Percentiles rank a stretch among this genome's conserved stretches.
Evolutionary conservation across 2,113 vertebrate genomes (phyloP).

Genomic region (Aldabrachelys gigantea): DNA sequence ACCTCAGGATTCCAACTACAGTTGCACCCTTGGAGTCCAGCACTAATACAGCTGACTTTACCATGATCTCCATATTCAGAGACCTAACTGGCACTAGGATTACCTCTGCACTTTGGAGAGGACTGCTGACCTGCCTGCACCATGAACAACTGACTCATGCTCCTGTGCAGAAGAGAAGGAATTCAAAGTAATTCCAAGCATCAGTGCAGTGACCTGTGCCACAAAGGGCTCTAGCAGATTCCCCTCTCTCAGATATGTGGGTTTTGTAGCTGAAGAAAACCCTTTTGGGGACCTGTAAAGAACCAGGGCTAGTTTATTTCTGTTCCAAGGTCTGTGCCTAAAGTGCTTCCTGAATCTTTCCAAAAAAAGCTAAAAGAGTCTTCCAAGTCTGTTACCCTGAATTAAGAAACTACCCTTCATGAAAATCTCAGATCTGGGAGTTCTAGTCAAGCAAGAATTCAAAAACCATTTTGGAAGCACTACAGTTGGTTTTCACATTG

Average conservation of each 20-base stretch:
- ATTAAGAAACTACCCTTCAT: background rate
- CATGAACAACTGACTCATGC: background rate
- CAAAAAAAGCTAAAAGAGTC: background rate
- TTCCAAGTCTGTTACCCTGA: background rate
- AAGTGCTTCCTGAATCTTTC: background rate
- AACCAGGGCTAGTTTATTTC: background rate
- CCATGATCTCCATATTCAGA: background rate
- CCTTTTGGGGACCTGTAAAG: background rate
- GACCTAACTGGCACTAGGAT: background rate
- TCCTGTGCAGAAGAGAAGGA: background rate
- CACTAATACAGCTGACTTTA: background rate
- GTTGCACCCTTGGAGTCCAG: background rate
- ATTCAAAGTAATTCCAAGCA: background rate
- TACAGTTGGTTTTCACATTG: slow-evolving; percentile 19
- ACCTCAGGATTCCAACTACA: background rate
- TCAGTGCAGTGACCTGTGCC: background rate
- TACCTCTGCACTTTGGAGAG: background rate
- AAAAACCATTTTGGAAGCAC: background rate
- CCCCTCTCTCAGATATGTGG: background rate
- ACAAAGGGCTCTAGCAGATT: background rate
- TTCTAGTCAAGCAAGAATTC: slow-evolving; percentile 30
- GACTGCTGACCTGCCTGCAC: background rate
- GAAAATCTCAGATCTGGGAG: background rate
- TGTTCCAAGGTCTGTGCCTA: background rate
- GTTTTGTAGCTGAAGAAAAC: background rate